Percentiles rank a stretch among this genome's conserved stretches.
Evolutionary conservation across 2,888 invertebrate genomes (phyloP).

Genomic region (Gnatocerus cornutus): DNA sequence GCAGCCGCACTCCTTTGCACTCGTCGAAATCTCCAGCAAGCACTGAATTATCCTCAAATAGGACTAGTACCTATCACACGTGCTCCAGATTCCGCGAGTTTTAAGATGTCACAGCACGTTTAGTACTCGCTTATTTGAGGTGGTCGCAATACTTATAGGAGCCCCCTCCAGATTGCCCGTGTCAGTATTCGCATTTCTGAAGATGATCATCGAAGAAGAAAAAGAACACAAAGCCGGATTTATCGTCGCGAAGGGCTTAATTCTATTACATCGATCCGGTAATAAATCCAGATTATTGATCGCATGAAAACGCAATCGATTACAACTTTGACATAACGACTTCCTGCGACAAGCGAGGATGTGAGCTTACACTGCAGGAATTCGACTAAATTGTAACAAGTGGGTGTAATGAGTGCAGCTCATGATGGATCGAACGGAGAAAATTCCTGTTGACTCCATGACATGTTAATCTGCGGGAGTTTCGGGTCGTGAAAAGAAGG

Average conservation of each 20-base stretch:
- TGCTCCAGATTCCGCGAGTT: constrained; percentile 56
- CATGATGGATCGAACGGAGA: neutral
- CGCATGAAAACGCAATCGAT: constrained; percentile 22
- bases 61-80: constrained; percentile 25
- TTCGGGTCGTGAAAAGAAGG: too few species aligned
- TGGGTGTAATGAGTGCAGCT: neutral
- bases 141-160: constrained; percentile 66
- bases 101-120: constrained; percentile 62
- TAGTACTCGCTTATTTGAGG: constrained; percentile 62
- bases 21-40: constrained; percentile 33
- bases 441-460: neutral
- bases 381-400: neutral
- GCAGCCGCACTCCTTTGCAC: constrained; percentile 22
- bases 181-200: constrained; percentile 56
- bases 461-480: neutral
- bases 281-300: constrained; percentile 32
- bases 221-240: constrained; percentile 32
- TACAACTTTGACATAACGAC: constrained; percentile 29
- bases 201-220: constrained; percentile 46
- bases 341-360: constrained; percentile 29
- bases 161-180: constrained; percentile 61
- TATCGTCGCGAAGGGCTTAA: constrained; percentile 24
- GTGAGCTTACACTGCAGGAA: neutral
- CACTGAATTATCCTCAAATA: constrained; percentile 32
- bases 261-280: constrained; percentile 1